Percentiles rank a stretch among this genome's conserved stretches.
These are phyloP conservation scores for Lophius americanus DNA, from an alignment of 2,797 vertebrate genomes.

Conservation along the genomic window DNA sequence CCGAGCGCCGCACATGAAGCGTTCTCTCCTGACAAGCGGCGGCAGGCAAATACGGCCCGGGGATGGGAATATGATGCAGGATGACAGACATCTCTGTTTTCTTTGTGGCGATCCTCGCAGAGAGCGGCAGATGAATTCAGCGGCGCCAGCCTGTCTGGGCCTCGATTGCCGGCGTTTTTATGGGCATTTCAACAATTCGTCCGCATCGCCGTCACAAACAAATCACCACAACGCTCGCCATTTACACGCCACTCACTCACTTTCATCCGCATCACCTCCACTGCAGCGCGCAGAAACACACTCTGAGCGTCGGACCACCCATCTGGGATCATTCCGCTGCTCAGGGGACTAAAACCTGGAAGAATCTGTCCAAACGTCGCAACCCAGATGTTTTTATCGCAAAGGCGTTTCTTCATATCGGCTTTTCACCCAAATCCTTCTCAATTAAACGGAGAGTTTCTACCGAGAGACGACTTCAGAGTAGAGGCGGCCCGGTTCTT, in stretches of 20 bases:
- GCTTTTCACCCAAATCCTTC: too few relatives aligned
- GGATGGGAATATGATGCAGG: not conserved
- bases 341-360: not conserved
- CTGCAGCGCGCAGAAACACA: too few relatives aligned
- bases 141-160: slow-evolving; percentile 1
- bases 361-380: too few relatives aligned
- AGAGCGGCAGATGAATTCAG: slow-evolving; percentile 2
- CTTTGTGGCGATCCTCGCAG: not conserved
- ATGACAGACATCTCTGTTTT: slow-evolving; percentile 3
- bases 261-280: not conserved
- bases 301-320: not conserved
- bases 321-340: not conserved
- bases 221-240: not conserved
- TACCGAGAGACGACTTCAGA: too few relatives aligned
- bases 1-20: not conserved
- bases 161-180: not conserved
- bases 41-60: not conserved
- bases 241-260: not conserved
- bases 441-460: too few relatives aligned
- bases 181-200: slow-evolving; percentile 1
- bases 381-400: too few relatives aligned
- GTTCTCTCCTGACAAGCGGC: not conserved
- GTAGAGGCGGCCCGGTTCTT: too few relatives aligned
- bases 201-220: not conserved
- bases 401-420: too few relatives aligned